These are phyloP conservation scores for Acleris holmiana DNA, from an alignment of 2,888 invertebrate genomes.

Conservation along the genomic window DNA sequence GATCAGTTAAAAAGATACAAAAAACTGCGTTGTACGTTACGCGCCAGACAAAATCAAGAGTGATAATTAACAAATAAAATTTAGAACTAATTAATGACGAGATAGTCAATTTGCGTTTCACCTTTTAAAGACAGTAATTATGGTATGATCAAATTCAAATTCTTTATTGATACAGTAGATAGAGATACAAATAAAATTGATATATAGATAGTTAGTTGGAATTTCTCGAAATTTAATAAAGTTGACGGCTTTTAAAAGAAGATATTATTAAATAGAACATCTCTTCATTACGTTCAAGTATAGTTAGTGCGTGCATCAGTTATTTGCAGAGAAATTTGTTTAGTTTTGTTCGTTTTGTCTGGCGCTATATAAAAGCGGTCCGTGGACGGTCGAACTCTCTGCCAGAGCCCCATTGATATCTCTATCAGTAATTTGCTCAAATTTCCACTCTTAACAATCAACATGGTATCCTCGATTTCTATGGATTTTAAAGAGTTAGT, in stretches of 20 bases:
- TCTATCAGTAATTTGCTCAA: slow-evolving; percentile 32
- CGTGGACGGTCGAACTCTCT: slow-evolving; percentile 49
- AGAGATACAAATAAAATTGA: too few species aligned
- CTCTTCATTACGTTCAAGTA: neutral
- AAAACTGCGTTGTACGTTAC: slow-evolving; percentile 69
- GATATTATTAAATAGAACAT: neutral
- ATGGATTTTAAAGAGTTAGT: too few species aligned
- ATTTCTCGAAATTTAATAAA: too few species aligned
- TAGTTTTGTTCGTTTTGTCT: slow-evolving; percentile 46
- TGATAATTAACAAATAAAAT: neutral
- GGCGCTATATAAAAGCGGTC: slow-evolving; percentile 48
- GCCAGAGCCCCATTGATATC: slow-evolving; percentile 34
- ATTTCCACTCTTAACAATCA: slow-evolving; percentile 1
- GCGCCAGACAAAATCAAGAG: slow-evolving; percentile 51
- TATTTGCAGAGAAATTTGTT: neutral
- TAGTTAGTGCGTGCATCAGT: slow-evolving; percentile 19
- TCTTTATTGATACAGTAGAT: too few species aligned
- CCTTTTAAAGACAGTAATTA: neutral
- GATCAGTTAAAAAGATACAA: slow-evolving; percentile 45
- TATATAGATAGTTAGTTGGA: neutral
- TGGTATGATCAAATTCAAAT: too few species aligned
- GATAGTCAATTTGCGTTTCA: slow-evolving; percentile 5
- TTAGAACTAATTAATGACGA: neutral
- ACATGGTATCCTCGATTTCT: neutral
- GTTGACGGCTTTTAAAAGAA: too few species aligned